These are phyloP conservation scores for Rhamphomyia laevipes DNA, from an alignment of 2,888 invertebrate species.

Conservation along the genomic window DNA sequence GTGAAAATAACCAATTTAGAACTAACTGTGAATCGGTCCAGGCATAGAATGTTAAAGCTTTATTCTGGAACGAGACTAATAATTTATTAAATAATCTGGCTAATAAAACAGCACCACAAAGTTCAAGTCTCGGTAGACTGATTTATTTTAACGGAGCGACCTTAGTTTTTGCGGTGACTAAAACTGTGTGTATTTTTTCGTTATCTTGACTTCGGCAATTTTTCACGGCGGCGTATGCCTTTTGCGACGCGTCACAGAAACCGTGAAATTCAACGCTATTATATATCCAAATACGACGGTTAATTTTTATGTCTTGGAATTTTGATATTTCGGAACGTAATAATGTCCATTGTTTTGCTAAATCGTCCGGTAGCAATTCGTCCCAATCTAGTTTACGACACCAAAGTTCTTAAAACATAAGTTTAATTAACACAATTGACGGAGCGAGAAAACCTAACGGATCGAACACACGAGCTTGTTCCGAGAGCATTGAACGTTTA, in stretches of 20 bases:
- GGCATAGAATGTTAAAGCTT: slow-evolving; percentile 5
- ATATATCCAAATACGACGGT: no score
- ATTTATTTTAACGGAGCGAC: slow-evolving; percentile 9
- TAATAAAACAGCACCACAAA: slow-evolving; percentile 10
- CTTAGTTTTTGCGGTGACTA: no score
- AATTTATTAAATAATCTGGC: not conserved
- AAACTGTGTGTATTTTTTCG: no score
- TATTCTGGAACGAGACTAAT: no score
- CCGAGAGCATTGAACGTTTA: not conserved
- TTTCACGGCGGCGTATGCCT: no score
- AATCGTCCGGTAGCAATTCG: not conserved
- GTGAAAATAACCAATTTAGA: slow-evolving; percentile 19
- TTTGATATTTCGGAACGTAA: not conserved
- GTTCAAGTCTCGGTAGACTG: slow-evolving; percentile 10
- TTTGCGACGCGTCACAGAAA: slow-evolving; percentile 10
- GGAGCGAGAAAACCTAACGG: not conserved
- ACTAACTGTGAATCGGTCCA: slow-evolving; percentile 24
- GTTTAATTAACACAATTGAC: not conserved
- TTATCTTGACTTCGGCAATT: no score
- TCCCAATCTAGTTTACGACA: not conserved
- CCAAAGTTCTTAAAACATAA: not conserved
- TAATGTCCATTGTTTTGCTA: not conserved
- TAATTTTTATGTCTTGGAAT: no score
- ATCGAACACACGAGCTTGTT: not conserved
- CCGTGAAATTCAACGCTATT: not conserved